Evolutionary conservation across 2,797 vertebrate species (phyloP), one percentile per base, ranked within the genome.

Genomic region (Sciaenops ocellatus): DNA sequence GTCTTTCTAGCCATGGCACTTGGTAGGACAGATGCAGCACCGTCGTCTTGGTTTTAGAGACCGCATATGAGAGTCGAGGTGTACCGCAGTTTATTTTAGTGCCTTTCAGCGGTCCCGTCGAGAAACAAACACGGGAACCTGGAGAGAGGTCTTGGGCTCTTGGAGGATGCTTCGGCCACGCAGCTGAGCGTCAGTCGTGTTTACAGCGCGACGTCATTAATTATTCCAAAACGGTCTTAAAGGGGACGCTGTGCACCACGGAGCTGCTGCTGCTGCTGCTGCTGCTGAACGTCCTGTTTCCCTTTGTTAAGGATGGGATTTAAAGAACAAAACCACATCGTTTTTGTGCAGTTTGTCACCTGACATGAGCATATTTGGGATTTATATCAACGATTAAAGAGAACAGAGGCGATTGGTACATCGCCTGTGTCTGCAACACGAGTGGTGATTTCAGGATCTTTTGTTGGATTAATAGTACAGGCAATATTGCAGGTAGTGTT

Each of bases 161-260:
- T 48, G 69, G 82, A 85, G 84, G 91, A 90, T 88, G 90, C 88
- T 93, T 83, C 69, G 86, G 85, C 93, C 93, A 94, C 94, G 94
- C 95, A 95, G 91, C 86, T 69, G 83, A 93, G 89, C 94, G 93
- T 94, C 95, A 88, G 93, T 76, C 81, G 89, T 96, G 95, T 96
- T 95, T 95, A 95, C 95, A 95, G 95, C 93, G 78, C 89, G 86
- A 93, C 94, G 94, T 95, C 94, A 95, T 92, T 87, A 87, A 94
- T 93, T 90, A 94, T 91, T 90, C 89, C 86, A 56, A 79, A 79
- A 81, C 72, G 73, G 30, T 17, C 85, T 94, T 95, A 95, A 95
- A 95, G 95, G 93, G 79, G 90, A 41, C 91, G 88, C 81, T 0
- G 76, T 12, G 18, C 24, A 20, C 28, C 26, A 16, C 3, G 26